A percentile compares a stretch with the other conserved stretches of the same genome.
phyloP scores from a whole-genome alignment of 2,888 invertebrate species.

The Biston betularia region DNA sequence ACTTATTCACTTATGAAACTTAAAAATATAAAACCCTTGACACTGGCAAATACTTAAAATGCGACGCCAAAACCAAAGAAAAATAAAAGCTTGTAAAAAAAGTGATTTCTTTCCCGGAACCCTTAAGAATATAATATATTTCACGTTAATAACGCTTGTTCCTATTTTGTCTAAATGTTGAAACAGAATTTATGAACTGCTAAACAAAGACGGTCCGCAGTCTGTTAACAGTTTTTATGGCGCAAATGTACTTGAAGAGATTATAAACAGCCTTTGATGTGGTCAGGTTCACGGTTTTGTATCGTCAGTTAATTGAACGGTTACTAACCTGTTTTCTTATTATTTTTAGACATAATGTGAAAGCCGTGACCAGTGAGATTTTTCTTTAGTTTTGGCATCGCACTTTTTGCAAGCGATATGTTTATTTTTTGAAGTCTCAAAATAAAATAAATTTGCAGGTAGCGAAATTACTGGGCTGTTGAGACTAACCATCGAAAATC shows the following conservation, averaged over 20 bases:
- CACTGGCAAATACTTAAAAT: too few relatives aligned
- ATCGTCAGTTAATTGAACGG: neutral
- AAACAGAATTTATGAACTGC: constrained; percentile 21
- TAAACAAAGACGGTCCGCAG: constrained; percentile 15
- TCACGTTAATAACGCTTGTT: neutral
- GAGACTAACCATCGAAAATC: too few relatives aligned
- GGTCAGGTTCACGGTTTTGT: constrained; percentile 20
- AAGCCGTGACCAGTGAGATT: neutral
- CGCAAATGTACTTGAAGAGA: constrained; percentile 7
- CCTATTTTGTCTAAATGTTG: constrained; percentile 22
- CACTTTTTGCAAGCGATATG: too few relatives aligned
- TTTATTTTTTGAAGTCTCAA: too few relatives aligned
- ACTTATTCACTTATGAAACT: too few relatives aligned
- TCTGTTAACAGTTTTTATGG: constrained; percentile 23
- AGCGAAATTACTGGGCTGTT: too few relatives aligned
- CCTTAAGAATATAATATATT: too few relatives aligned
- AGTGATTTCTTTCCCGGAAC: too few relatives aligned
- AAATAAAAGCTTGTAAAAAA: too few relatives aligned
- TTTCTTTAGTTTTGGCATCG: neutral
- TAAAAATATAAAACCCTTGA: too few relatives aligned
- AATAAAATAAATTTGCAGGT: too few relatives aligned
- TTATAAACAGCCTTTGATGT: constrained; percentile 29
- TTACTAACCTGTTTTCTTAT: neutral
- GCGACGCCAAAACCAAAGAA: too few relatives aligned
- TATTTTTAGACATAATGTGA: constrained; percentile 1